Conservation (phyloP, 2,888 invertebrate genomes). For the Trachelus stipa region DNA sequence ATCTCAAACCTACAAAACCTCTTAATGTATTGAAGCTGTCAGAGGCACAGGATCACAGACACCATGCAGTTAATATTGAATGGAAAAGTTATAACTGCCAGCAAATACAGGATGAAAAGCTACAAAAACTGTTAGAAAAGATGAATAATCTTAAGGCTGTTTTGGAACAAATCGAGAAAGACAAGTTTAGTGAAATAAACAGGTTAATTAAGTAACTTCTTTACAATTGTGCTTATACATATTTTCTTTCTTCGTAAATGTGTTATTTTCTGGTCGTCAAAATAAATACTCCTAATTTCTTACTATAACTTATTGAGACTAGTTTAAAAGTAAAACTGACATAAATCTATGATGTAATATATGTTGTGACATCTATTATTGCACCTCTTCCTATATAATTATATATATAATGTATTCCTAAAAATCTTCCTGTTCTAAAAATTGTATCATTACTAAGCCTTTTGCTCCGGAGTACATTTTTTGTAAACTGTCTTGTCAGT, state of each 20-base stretch:
- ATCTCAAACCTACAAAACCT: constrained; percentile 8
- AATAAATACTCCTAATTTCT: neutral
- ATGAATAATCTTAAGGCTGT: constrained; percentile 45
- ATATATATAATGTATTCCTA: too few species aligned
- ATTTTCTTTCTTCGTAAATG: neutral
- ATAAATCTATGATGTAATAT: neutral
- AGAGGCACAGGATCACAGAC: neutral
- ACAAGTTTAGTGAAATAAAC: constrained; percentile 36
- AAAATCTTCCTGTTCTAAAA: neutral
- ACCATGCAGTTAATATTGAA: neutral
- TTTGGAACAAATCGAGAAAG: constrained; percentile 44
- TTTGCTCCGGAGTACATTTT: neutral
- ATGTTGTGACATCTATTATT: neutral
- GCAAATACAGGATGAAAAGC: constrained; percentile 15
- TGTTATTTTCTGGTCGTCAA: neutral
- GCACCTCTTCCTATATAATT: neutral
- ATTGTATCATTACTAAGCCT: neutral
- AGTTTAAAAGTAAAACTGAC: neutral
- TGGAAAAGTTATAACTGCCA: neutral
- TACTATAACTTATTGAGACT: neutral
- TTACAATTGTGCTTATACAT: neutral
- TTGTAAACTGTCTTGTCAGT: neutral
- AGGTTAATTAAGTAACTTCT: constrained; percentile 17
- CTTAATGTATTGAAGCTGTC: neutral
- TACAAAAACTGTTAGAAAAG: constrained; percentile 33